Base-by-base conservation (phyloP, 2,888 invertebrate genomes). In the Galerucella nymphaeae region DNA sequence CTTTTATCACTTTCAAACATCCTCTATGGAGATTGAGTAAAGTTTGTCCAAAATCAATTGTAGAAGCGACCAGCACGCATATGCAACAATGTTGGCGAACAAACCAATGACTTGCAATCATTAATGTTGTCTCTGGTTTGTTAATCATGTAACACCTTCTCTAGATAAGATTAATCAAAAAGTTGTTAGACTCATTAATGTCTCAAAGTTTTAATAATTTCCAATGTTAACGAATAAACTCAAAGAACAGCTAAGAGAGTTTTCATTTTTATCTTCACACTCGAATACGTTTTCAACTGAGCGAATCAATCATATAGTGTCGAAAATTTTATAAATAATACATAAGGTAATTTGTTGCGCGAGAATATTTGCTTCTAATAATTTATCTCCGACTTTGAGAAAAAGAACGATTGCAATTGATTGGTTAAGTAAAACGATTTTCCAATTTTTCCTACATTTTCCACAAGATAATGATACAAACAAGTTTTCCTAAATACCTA, bases 251-350 rank as follows among this genome's bases (percentile, higher is more conserved):
- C 5, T n/a, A 14, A n/a, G 14, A 6, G n/a, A 48, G 23, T 23
- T 20, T 57, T 57, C 20, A 57, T 57, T 57, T 23, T 57, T 2
- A 14, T 23, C 20, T 57, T 57, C 23, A 57, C 57, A 57, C 57
- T 59, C 10, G 59, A 10, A 16, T 59, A 41, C 30, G 38, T 59
- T 38, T 41, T 59, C 41, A 59, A 38, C 30, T 59, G 10, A 30
- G 41, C 14, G 38, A 6, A 59, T 59, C 59, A 59, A 59, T 59
- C 59, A 59, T 38, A 59, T 59, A 6, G n/a, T 38, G 59, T 38
- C 38, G 59, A 59, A 59, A 41, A 9, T 13, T 30, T 11, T 10
- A 16, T 59, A 30, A 59, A 59, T 59, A 59, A 59, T 59, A n/a
- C 59, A 59, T 59, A 41, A 59, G 38, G 9, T n/a, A 38, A 59